Evolutionary conservation across 1,140 invertebrate species (phyloP).

Genomic region (Heliconius himera): DNA sequence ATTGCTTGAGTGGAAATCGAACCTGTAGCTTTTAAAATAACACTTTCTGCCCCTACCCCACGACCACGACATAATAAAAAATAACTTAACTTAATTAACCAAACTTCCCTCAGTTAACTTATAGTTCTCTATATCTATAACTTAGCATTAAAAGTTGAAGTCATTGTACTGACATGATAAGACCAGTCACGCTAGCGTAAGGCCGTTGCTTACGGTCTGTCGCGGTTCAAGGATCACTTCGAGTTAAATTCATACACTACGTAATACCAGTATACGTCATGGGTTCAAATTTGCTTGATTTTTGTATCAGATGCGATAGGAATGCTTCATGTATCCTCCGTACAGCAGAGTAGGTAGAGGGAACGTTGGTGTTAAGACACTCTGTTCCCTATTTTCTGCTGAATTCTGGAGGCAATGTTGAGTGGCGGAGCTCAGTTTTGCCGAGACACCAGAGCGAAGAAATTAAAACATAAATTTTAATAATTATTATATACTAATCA

Average conservation of each 20-base stretch:
- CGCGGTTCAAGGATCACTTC: constrained; percentile 25
- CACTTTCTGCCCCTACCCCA: no score
- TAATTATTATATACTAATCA: no score
- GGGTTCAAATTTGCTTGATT: constrained; percentile 7
- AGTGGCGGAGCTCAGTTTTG: no score
- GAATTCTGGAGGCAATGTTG: no score
- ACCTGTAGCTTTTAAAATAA: no score
- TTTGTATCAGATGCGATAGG: background rate
- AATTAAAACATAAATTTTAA: no score
- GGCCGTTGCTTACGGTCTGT: constrained; percentile 40
- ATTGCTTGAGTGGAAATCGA: no score
- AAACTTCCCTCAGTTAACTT: background rate
- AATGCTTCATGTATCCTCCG: background rate
- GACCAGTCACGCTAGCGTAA: constrained; percentile 43
- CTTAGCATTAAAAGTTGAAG: background rate
- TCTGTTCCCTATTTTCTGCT: no score
- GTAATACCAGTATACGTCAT: constrained; percentile 11
- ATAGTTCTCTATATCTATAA: background rate
- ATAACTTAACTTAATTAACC: background rate
- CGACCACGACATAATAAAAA: background rate
- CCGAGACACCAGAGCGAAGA: no score
- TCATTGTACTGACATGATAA: constrained; percentile 38
- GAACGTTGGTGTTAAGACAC: no score
- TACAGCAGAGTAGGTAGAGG: no score
- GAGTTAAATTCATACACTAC: constrained; percentile 10